A percentile compares a stretch with the other conserved stretches of the same genome.
Evolutionary conservation across 2,888 invertebrate genomes (phyloP).

Genomic region (Harpalus rubripes): DNA sequence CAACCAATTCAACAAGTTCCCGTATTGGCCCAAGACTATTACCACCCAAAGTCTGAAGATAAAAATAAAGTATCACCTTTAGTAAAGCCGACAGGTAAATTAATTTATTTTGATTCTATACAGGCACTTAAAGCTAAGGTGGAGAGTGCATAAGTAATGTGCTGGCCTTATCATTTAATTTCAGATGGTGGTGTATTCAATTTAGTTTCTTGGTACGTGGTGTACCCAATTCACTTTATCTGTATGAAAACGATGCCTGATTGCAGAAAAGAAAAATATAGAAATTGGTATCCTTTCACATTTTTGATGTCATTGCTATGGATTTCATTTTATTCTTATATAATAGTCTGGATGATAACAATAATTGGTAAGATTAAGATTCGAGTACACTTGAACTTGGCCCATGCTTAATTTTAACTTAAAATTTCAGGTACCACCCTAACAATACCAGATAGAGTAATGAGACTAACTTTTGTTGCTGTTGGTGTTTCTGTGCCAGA

Average conservation of each 20-base stretch:
- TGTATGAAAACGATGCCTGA: slow-evolving; percentile 95
- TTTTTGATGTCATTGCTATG: slow-evolving; percentile 96
- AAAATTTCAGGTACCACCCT: slow-evolving; percentile 87
- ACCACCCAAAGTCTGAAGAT: slow-evolving; percentile 87
- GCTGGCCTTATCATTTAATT: too few species aligned
- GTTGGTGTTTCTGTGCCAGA: slow-evolving; percentile 98
- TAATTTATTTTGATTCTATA: too few species aligned
- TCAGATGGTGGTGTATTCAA: slow-evolving; percentile 76
- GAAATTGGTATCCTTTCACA: slow-evolving; percentile 94
- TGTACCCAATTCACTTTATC: slow-evolving; percentile 90
- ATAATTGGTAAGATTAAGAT: slow-evolving; percentile 90
- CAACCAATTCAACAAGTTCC: slow-evolving; percentile 66
- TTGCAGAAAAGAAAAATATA: slow-evolving; percentile 88
- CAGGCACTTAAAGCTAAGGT: too few species aligned
- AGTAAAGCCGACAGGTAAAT: slow-evolving; percentile 82
- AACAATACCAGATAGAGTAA: slow-evolving; percentile 96
- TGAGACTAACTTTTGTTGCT: slow-evolving; percentile 97
- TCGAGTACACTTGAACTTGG: too few species aligned
- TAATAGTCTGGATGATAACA: slow-evolving; percentile 99
- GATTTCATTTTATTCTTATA: slow-evolving; percentile 97
- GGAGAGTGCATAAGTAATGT: too few species aligned
- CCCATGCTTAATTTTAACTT: too few species aligned
- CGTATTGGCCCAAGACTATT: slow-evolving; percentile 79
- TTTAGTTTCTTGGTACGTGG: slow-evolving; percentile 86
- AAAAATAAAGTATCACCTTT: slow-evolving; percentile 85